Evolutionary conservation across 2,797 vertebrate species (phyloP).

Genomic region (Enteromius argenteus): DNA sequence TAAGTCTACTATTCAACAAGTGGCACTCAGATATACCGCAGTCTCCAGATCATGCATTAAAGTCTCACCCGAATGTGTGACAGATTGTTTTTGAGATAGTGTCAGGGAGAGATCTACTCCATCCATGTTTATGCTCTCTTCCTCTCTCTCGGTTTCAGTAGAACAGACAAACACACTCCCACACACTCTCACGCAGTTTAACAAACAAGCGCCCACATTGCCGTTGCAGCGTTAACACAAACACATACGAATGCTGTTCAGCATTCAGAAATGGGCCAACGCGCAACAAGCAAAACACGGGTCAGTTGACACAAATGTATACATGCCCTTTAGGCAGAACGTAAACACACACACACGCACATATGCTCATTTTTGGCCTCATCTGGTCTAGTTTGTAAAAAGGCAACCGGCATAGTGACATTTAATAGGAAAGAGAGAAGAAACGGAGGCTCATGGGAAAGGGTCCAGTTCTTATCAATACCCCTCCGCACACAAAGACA

Average conservation of each 20-base stretch:
- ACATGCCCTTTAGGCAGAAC: slow-evolving; percentile 68
- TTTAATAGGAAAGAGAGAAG: slow-evolving; percentile 22
- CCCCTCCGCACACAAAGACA: slow-evolving; percentile 68
- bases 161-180: slow-evolving; percentile 84
- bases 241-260: slow-evolving; percentile 79
- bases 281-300: slow-evolving; percentile 73
- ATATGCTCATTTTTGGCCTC: slow-evolving; percentile 45
- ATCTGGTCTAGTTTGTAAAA: slow-evolving; percentile 4
- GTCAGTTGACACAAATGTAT: slow-evolving; percentile 67
- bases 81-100: slow-evolving; percentile 78
- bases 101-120: slow-evolving; percentile 72
- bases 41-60: slow-evolving; percentile 34
- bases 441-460: slow-evolving; percentile 68
- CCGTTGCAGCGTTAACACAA: slow-evolving; percentile 77
- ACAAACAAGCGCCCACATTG: slow-evolving; percentile 84
- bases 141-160: slow-evolving; percentile 61
- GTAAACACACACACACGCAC: slow-evolving; percentile 57
- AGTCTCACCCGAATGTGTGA: slow-evolving; percentile 50
- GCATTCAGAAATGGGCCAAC: slow-evolving; percentile 69
- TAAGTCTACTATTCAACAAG: slow-evolving; percentile 24
- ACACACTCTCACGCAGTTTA: slow-evolving; percentile 83
- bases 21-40: slow-evolving; percentile 45
- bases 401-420: slow-evolving; percentile 10
- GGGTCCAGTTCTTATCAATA: slow-evolving; percentile 74
- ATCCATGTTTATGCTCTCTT: slow-evolving; percentile 61